A percentile compares a stretch with the other conserved stretches of the same genome.
These are phyloP conservation scores for Aspidiotus destructor DNA, from an alignment of 2,888 invertebrate species.

Conservation along the genomic window DNA sequence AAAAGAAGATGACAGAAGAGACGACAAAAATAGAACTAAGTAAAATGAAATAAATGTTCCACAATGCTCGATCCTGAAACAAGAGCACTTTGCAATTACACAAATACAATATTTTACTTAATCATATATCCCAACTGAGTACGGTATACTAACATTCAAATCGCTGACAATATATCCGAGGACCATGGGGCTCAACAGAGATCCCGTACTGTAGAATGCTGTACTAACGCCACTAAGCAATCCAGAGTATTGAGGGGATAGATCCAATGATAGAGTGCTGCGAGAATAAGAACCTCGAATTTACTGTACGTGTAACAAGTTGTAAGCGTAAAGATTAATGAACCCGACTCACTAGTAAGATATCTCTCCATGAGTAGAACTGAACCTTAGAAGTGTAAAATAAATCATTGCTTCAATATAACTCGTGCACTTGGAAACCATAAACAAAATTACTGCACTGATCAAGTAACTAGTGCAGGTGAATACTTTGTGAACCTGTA, in stretches of 20 bases:
- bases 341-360: background rate
- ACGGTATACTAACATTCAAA: background rate
- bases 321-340: background rate
- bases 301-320: no score
- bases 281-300: background rate
- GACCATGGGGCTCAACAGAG: background rate
- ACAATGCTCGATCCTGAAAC: no score
- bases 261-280: background rate
- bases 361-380: background rate
- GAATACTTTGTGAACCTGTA: background rate
- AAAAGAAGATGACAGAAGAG: no score
- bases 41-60: no score
- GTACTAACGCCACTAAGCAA: background rate
- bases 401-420: background rate
- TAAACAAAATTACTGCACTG: background rate
- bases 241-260: background rate
- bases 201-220: background rate
- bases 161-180: background rate
- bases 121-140: no score
- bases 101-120: no score
- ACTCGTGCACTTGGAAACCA: background rate
- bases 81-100: no score
- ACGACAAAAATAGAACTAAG: no score
- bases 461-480: background rate
- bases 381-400: conserved; percentile 2